Conservation (phyloP, 2,797 vertebrate genomes). For the Ctenopoma kingsleyae region DNA sequence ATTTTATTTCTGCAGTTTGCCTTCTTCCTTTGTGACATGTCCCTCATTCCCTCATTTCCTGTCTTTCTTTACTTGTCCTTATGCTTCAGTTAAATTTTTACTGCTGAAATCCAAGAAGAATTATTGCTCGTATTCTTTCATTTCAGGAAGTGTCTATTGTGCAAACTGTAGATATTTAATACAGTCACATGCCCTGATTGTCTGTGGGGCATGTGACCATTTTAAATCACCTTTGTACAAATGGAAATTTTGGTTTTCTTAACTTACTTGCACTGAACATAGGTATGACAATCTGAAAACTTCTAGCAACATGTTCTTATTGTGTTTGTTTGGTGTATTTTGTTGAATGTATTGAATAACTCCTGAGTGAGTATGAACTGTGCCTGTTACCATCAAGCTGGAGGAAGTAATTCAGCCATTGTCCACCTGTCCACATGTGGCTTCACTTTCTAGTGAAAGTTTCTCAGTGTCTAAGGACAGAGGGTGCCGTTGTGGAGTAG, state of each 20-base stretch:
- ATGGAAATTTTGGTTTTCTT: conserved; percentile 8
- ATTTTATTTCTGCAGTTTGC: conserved; percentile 15
- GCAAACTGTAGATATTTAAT: background rate
- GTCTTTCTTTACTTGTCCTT: conserved; percentile 13
- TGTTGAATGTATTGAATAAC: background rate
- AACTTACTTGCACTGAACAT: background rate
- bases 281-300: background rate
- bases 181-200: background rate
- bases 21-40: background rate
- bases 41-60: conserved; percentile 11
- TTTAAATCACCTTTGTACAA: conserved; percentile 4
- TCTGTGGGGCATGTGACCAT: background rate
- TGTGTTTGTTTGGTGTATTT: background rate
- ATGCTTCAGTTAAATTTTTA: conserved; percentile 18
- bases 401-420: background rate
- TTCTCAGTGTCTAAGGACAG: no score
- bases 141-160: conserved; percentile 16
- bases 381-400: no score
- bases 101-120: conserved; percentile 21
- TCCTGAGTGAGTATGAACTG: no score
- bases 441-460: no score
- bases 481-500: no score
- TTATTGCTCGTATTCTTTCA: conserved; percentile 23
- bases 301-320: background rate
- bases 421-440: no score